Evolutionary conservation across 2,797 vertebrate species (phyloP).

Genomic region (Antennarius maculatus): DNA sequence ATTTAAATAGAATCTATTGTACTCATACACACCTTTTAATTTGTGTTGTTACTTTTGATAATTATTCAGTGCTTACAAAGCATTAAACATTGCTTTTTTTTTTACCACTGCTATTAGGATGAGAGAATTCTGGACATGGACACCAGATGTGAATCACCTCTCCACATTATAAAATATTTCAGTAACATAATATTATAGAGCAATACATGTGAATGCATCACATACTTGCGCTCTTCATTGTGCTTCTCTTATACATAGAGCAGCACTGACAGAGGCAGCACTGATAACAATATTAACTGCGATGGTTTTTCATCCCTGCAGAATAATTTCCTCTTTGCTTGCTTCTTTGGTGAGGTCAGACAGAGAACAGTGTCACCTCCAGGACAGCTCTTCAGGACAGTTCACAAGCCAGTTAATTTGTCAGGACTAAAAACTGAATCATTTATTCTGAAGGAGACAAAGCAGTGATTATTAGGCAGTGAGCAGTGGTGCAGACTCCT

Average conservation of each 20-base stretch:
- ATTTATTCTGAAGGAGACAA: neutral
- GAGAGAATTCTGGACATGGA: neutral
- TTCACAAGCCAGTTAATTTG: constrained; percentile 13
- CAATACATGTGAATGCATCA: constrained; percentile 6
- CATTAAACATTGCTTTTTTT: neutral
- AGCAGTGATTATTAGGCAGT: neutral
- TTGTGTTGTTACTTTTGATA: too few species aligned
- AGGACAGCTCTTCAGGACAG: constrained; percentile 12
- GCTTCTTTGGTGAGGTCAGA: constrained; percentile 10
- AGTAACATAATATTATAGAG: neutral
- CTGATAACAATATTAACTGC: constrained; percentile 30
- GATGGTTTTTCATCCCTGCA: constrained; percentile 26
- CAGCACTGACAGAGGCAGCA: neutral
- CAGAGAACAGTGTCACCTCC: constrained; percentile 12
- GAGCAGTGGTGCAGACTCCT: neutral
- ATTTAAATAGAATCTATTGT: too few species aligned
- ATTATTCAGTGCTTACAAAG: too few species aligned
- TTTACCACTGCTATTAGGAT: neutral
- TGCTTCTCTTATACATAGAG: too few species aligned
- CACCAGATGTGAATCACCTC: neutral
- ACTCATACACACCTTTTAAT: too few species aligned
- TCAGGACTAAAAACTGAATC: neutral
- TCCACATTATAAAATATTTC: neutral
- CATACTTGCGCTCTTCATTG: constrained; percentile 7
- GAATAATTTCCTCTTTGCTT: constrained; percentile 32